These are phyloP conservation scores for Drosophila phalerata DNA, from an alignment of 2,888 invertebrate species.

Conservation along the genomic window DNA sequence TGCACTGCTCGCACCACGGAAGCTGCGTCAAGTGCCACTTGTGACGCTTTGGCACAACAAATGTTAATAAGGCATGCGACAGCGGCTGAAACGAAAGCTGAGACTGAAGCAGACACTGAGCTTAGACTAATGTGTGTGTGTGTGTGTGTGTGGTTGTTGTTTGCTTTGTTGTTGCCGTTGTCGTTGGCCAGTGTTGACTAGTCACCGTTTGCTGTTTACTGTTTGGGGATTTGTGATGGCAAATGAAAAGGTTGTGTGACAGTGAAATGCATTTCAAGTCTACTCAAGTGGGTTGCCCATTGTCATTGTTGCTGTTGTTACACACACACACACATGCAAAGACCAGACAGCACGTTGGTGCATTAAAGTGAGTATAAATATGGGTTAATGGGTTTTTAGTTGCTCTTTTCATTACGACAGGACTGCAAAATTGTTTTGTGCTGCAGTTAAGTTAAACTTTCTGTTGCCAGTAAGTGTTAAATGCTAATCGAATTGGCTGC, in stretches of 20 bases:
- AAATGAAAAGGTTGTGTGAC: slow-evolving; percentile 65
- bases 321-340: slow-evolving; percentile 18
- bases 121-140: slow-evolving; percentile 13
- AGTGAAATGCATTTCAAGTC: slow-evolving; percentile 75
- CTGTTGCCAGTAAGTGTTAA: slow-evolving; percentile 9
- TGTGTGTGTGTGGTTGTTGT: slow-evolving; percentile 12
- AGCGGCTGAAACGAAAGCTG: slow-evolving; percentile 34
- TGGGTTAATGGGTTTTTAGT: slow-evolving; percentile 83
- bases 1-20: slow-evolving; percentile 57
- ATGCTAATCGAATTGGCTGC: slow-evolving; percentile 63
- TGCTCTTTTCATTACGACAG: slow-evolving; percentile 65
- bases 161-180: slow-evolving; percentile 18
- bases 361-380: slow-evolving; percentile 72
- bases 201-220: slow-evolving; percentile 42
- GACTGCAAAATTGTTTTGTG: slow-evolving; percentile 10
- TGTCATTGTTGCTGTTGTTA: slow-evolving; percentile 40
- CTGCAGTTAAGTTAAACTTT: neutral
- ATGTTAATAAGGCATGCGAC: slow-evolving; percentile 63
- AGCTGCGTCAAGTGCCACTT: slow-evolving; percentile 65
- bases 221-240: slow-evolving; percentile 60
- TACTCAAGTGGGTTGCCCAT: slow-evolving; percentile 44
- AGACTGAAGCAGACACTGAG: slow-evolving; percentile 22
- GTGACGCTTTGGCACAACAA: slow-evolving; percentile 65
- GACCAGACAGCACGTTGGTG: slow-evolving; percentile 52
- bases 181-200: slow-evolving; percentile 61